phyloP scores from a whole-genome alignment of 2,888 invertebrate genomes.

The Sepioteuthis lessoniana region DNA sequence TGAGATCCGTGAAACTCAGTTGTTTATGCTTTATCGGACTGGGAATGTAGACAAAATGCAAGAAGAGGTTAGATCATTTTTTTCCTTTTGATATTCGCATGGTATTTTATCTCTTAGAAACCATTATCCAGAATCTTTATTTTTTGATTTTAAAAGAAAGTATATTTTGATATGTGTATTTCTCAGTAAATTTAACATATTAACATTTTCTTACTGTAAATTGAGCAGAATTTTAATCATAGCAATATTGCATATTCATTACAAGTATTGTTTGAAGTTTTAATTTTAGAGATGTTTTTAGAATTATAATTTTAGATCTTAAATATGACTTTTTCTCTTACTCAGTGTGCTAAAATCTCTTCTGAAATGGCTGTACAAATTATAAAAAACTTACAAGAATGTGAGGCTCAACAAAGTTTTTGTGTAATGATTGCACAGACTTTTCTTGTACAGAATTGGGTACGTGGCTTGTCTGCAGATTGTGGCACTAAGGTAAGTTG shows the following conservation, averaged over 20 bases:
- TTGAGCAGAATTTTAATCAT: neutral
- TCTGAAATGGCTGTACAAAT: constrained; percentile 65
- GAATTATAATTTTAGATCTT: neutral
- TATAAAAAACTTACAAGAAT: constrained; percentile 63
- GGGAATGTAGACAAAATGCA: constrained; percentile 67
- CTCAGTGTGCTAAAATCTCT: constrained; percentile 66
- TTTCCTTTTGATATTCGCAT: neutral
- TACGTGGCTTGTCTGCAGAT: constrained; percentile 53
- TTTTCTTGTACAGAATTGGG: constrained; percentile 74
- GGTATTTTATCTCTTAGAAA: neutral
- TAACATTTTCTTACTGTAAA: neutral
- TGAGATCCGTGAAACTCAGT: constrained; percentile 66
- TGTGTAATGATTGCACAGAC: constrained; percentile 71
- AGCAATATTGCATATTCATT: neutral
- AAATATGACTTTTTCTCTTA: constrained; percentile 41
- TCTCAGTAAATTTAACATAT: no score
- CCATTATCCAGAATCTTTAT: neutral
- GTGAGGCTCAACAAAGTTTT: constrained; percentile 62
- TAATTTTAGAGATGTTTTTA: neutral
- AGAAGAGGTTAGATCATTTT: constrained; percentile 63
- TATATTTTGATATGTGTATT: no score
- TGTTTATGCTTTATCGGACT: constrained; percentile 67
- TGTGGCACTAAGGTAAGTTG: constrained; percentile 49
- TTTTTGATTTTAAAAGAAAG: no score
- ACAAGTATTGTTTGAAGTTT: no score